Base-by-base conservation (phyloP, 2,888 invertebrate species). In the Psylliodes chrysocephalus region DNA sequence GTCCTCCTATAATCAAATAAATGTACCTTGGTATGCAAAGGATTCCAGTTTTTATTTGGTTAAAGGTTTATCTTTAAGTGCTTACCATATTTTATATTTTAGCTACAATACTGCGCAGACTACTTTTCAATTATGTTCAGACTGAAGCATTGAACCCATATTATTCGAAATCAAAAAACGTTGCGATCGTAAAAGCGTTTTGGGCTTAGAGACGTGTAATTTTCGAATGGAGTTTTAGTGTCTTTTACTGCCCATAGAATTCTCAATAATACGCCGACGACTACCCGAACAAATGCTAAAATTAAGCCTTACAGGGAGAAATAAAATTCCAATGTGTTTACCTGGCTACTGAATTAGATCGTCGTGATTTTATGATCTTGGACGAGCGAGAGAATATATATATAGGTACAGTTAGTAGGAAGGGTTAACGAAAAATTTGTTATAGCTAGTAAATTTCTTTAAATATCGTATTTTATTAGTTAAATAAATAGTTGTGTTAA, bases 321-420 rank as follows among this genome's bases (percentile, higher is more conserved):
- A 62, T 62, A 65, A 66, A 64, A 60, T 53, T 46, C 53, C 64
- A 59, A 63, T 65, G 60, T 70, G 68, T 71, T 69, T 70, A 71
- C 67, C 70, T 69, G 69, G 53, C 62, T 54, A 56, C 62, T 65
- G 66, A 61, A 70, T 63, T 68, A 63, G 56, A 65, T 61, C 40
- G 64, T 57, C 64, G 68, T 63, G 69, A 72, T 68, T 72, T 72
- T 69, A 72, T 69, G 70, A 56, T 35, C 8, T 56, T 35, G 25
- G 40, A 6, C 52, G 42, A 28, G 44, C 14, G 7, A 60, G 19
- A 44, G 47, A 49, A 12, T 35, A 35, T 2, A 22, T 6, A n/a
- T n/a, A n/a, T 33, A 33, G 33, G 10, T 12, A 25, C 30, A 1
- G 22, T 22, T 35, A 35, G 35, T 35, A 1, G 2, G 14, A 12